These are phyloP conservation scores for Indicator indicator DNA, from an alignment of 2,113 vertebrate genomes.

Conservation along the genomic window DNA sequence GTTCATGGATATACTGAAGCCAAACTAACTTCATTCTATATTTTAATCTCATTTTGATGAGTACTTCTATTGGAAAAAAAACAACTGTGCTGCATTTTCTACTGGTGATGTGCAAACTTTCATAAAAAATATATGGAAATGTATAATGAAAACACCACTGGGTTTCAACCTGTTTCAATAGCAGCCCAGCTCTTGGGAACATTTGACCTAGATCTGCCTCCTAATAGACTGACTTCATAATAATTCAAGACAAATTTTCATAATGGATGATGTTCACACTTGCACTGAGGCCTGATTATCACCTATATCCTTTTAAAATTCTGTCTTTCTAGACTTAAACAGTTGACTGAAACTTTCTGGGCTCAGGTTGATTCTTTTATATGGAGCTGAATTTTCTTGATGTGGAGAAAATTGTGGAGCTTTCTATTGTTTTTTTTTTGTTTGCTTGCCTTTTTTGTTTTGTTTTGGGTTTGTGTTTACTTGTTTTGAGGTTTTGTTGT, in stretches of 20 bases:
- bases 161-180: slow-evolving; percentile 46
- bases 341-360: not conserved
- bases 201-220: slow-evolving; percentile 49
- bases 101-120: not conserved
- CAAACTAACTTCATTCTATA: not conserved
- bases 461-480: not conserved
- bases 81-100: not conserved
- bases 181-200: slow-evolving; percentile 4
- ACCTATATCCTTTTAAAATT: not conserved
- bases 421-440: not conserved
- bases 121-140: slow-evolving; percentile 35
- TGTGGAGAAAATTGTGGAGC: not conserved
- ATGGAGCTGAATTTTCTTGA: not conserved
- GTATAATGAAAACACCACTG: not conserved
- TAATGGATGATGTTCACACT: slow-evolving; percentile 8
- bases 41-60: not conserved
- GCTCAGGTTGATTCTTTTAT: not conserved
- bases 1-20: not conserved
- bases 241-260: slow-evolving; percentile 18
- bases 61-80: not conserved
- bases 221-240: slow-evolving; percentile 21
- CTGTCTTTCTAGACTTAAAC: not conserved
- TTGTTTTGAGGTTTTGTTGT: not conserved
- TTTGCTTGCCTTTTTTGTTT: no score
- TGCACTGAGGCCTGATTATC: not conserved